Evolutionary conservation across 2,888 invertebrate species (phyloP).

Genomic region (Meghimatium bilineatum): DNA sequence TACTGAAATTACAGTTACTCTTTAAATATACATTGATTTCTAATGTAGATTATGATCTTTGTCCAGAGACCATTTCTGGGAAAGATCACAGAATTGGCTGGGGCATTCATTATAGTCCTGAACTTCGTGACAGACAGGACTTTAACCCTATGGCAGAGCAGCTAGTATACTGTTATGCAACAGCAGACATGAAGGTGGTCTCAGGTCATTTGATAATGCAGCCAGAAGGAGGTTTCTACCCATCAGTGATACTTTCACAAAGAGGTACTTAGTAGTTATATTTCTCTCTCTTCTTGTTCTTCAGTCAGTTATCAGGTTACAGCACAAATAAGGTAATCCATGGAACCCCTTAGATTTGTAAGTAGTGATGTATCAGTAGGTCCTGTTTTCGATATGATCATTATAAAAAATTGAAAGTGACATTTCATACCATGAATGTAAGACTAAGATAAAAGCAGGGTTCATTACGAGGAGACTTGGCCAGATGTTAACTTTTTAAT

Average conservation of each 20-base stretch:
- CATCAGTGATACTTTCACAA: constrained; percentile 65
- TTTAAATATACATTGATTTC: too few species aligned
- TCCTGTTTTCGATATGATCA: too few species aligned
- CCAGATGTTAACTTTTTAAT: too few species aligned
- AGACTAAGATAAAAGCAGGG: too few species aligned
- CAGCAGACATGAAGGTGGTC: constrained; percentile 65
- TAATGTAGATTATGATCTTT: not conserved
- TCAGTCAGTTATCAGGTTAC: too few species aligned
- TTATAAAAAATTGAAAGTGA: too few species aligned
- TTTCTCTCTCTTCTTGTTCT: not conserved
- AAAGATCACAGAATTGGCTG: constrained; percentile 70
- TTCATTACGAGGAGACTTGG: too few species aligned
- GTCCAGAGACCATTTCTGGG: constrained; percentile 20
- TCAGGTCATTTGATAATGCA: constrained; percentile 71
- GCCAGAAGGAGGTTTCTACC: constrained; percentile 74
- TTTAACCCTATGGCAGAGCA: constrained; percentile 70
- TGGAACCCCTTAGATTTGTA: too few species aligned
- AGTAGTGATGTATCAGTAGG: too few species aligned
- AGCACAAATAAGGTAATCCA: too few species aligned
- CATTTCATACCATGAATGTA: too few species aligned
- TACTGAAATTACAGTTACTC: too few species aligned
- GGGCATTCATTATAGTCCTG: constrained; percentile 73
- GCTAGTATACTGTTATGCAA: constrained; percentile 72
- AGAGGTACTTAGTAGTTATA: constrained; percentile 59
- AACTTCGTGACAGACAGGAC: constrained; percentile 54